Base-by-base conservation (phyloP, 30 jellyfish, hydroid and myxozoan species). In the Kudoa iwatai region DNA sequence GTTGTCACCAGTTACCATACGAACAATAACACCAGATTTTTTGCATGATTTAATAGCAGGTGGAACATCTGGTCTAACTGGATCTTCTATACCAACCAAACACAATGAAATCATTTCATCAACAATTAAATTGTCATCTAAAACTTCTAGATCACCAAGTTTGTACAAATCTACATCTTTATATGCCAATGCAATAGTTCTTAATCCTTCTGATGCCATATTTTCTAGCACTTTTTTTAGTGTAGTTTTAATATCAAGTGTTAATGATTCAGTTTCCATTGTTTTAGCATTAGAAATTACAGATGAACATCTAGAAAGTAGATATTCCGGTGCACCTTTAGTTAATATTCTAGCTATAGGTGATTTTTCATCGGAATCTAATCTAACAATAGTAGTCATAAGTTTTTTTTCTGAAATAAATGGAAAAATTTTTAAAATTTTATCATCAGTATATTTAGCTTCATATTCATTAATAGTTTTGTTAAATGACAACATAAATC, bases 31-130 rank as follows among this genome's bases (percentile, higher is more conserved):
- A 7, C 98, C 98, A 6, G 98, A 88, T 25, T 62, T 40, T 57
- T 79, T 87, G 48, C 98, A 79, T 21, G 53, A 60, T 33, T 23
- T 17, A 21, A 79, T 63, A 4, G 98, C 98, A 0, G 51, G 53
- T 18, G 98, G 98, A 2, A 79, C 98, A 83, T 79, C 98, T 9
- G 88, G 83, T 41, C 98, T 46, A 21, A 79, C 98, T 14, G 98
- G 98, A 45, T 79, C 98, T 54, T 79, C 87, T 17, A 79, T 79
- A 20, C 98, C 98, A 45, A 79, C 84, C 21, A 79, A 52, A 1
- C 68, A 88, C 23, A 79, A n/a, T 30, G 83, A 63, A 4, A 55
- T 64, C 43, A 79, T 52, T 19, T 57, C 45, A 11, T 59, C 30
- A 20, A 64, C 68, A 53, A 64, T 25, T 2, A 45, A 43, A 7